A percentile compares a stretch with the other conserved stretches of the same genome.
Evolutionary conservation across 2,888 invertebrate species (phyloP).

Genomic region (Subacronicta megacephala): DNA sequence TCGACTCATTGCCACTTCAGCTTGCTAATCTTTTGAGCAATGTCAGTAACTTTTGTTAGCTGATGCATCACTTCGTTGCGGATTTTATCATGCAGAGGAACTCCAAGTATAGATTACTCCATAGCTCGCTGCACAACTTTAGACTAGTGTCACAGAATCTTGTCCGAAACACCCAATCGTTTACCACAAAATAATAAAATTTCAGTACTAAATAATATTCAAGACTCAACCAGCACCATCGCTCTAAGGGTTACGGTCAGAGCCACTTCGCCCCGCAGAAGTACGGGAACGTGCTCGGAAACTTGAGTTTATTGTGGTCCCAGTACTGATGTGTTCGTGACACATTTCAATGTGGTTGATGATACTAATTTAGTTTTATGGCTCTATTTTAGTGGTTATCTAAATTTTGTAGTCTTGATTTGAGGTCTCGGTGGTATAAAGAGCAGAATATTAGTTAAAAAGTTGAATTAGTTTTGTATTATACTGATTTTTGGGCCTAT

Average conservation of each 20-base stretch:
- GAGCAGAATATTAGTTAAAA: neutral
- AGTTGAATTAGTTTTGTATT: too few species aligned
- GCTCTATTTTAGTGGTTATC: constrained; percentile 23
- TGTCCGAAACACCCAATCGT: too few species aligned
- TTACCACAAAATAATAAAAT: constrained; percentile 4
- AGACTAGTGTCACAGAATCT: too few species aligned
- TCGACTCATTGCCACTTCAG: too few species aligned
- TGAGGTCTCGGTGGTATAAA: constrained; percentile 7
- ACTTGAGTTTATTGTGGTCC: constrained; percentile 26
- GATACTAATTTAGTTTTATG: constrained; percentile 34
- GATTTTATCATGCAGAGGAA: too few species aligned
- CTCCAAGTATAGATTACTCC: too few species aligned
- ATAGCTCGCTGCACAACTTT: too few species aligned
- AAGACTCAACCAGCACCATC: constrained; percentile 10
- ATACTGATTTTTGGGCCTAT: too few species aligned
- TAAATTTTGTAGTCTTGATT: constrained; percentile 20
- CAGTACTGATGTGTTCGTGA: constrained; percentile 14
- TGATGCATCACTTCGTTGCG: too few species aligned
- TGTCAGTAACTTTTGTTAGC: too few species aligned
- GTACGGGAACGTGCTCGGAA: constrained; percentile 37
- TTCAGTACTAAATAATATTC: constrained; percentile 12
- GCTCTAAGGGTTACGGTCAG: constrained; percentile 24
- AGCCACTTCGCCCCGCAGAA: constrained; percentile 39
- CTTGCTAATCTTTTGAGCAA: too few species aligned
- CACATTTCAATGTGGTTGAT: constrained; percentile 23